Base-by-base conservation (phyloP, 2,113 vertebrate genomes). In the Grantiella picta region DNA sequence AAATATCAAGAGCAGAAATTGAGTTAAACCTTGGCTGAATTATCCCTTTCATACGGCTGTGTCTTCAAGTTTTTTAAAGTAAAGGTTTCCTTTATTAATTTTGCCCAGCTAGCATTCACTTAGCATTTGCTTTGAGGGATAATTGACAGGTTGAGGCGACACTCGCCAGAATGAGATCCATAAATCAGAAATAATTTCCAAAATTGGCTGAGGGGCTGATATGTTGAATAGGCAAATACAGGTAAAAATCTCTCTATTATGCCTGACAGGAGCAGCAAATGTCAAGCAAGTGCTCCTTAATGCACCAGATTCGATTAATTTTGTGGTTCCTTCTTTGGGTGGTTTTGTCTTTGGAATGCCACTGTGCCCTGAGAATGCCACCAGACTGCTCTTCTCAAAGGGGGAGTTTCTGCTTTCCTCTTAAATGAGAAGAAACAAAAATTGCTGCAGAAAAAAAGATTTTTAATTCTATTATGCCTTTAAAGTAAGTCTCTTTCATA, bases 151-250 rank as follows among this genome's bases (percentile, higher is more conserved):
- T 94, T 96, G 96, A 96, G 97, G 96, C 72, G 97, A 98, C 98
- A 97, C 97, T 97, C 22, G 12, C 96, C 87, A 89, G 97, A 97
- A 98, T 96, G 93, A 96, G 92, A 97, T 96, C 94, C 98, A 98
- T 98, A 98, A 98, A 98, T 98, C 98, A 98, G 98, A 98, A 98
- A 98, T 98, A 98, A 98, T 98, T 98, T 98, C 97, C 97, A 98
- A 98, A 98, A 98, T 96, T 98, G 97, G 97, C 96, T 98, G 97
- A 98, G 89, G 96, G 92, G 82, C 77, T 98, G 97, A 98, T 98
- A 96, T 97, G 97, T 98, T 98, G 97, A 98, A 98, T 98, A 98
- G 98, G 98, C 98, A 98, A 98, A 98, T 98, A 97, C 97, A 98
- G 98, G 98, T 98, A 98, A 98, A 98, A 98, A 98, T 98, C 96